phyloP scores from a whole-genome alignment of 2,888 invertebrate genomes.

The Luperina testacea region DNA sequence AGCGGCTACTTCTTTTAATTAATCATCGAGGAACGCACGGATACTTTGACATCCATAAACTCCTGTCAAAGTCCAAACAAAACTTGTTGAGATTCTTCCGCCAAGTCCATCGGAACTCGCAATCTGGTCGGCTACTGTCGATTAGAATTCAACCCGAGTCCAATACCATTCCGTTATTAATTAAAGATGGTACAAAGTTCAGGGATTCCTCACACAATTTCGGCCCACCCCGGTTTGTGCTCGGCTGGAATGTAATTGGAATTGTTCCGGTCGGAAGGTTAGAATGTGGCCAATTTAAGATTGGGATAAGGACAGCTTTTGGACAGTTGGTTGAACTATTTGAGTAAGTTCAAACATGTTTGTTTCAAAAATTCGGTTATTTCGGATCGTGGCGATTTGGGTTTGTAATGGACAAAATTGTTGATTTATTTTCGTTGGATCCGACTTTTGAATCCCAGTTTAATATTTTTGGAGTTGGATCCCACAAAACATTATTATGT shows the following conservation, averaged over 20 bases:
- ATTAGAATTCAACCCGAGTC: constrained; percentile 74
- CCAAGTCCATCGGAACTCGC: constrained; percentile 57
- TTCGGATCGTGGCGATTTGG: constrained; percentile 43
- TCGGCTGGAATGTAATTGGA: constrained; percentile 85
- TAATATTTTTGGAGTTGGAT: too few relatives aligned
- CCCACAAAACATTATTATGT: too few relatives aligned
- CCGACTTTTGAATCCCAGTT: too few relatives aligned
- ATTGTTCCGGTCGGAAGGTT: constrained; percentile 81
- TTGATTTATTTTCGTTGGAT: neutral
- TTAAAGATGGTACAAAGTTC: constrained; percentile 84
- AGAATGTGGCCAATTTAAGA: constrained; percentile 86
- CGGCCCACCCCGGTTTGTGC: constrained; percentile 76
- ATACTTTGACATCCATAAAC: constrained; percentile 33
- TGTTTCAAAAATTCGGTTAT: constrained; percentile 68
- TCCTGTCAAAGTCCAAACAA: constrained; percentile 52
- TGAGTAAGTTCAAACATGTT: constrained; percentile 69
- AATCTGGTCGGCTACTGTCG: constrained; percentile 69
- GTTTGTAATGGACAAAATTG: constrained; percentile 37
- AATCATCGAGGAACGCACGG: constrained; percentile 18
- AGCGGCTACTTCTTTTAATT: constrained; percentile 42
- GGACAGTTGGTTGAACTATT: constrained; percentile 73
- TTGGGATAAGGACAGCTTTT: constrained; percentile 74
- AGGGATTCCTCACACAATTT: constrained; percentile 81
- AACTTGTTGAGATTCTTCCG: constrained; percentile 63
- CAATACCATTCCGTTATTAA: constrained; percentile 80